Evolutionary conservation across 1,140 invertebrate genomes (phyloP).

Genomic region (Brachionus manjavacas): DNA sequence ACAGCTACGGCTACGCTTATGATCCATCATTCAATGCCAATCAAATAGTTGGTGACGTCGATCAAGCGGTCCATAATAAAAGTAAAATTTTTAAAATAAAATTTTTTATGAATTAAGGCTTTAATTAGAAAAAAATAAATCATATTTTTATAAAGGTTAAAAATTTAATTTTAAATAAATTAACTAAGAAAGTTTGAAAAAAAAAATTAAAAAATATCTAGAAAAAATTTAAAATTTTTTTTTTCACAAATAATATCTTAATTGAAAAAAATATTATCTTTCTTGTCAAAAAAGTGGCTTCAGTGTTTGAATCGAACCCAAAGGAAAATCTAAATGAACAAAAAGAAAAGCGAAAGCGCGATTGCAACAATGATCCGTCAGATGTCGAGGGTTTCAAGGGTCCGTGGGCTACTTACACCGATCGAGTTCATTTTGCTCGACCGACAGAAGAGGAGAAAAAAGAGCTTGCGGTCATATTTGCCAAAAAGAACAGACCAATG

Average conservation of each 20-base stretch:
- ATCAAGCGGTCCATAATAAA: background rate
- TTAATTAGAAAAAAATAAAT: too few species aligned
- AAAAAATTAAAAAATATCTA: background rate
- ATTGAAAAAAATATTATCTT: background rate
- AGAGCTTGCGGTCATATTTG: slow-evolving; percentile 85
- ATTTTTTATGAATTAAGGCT: too few species aligned
- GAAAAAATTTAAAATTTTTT: background rate
- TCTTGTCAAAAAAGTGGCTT: background rate
- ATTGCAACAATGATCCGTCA: slow-evolving; percentile 63
- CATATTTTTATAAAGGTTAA: too few species aligned
- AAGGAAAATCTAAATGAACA: background rate
- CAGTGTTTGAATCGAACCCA: background rate
- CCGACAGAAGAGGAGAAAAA: slow-evolving; percentile 83
- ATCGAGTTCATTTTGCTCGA: slow-evolving; percentile 79
- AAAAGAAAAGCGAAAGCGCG: slow-evolving; percentile 29
- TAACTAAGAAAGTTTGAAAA: background rate
- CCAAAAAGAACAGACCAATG: slow-evolving; percentile 66
- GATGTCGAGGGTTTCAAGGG: slow-evolving; percentile 93
- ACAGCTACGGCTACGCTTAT: slow-evolving; percentile 69
- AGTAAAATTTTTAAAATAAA: background rate
- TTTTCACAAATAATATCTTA: too few species aligned
- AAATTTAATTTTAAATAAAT: background rate
- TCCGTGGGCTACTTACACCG: slow-evolving; percentile 89
- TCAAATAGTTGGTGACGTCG: slow-evolving; percentile 20
- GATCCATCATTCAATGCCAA: slow-evolving; percentile 31